phyloP scores from a whole-genome alignment of 2,113 vertebrate genomes.

The Notothenia coriiceps region DNA sequence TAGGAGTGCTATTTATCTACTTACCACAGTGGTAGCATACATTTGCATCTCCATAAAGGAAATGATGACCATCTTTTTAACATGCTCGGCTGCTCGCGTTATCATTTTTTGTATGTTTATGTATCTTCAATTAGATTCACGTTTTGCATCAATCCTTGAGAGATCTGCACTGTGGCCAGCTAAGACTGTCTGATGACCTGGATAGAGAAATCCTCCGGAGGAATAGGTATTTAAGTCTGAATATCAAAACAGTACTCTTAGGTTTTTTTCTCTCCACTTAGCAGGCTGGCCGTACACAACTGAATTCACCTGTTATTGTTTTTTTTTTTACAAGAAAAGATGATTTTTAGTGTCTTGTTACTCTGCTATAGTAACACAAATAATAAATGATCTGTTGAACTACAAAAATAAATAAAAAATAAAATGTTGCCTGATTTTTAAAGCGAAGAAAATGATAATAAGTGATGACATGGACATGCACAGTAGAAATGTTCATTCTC shows the following conservation, averaged over 20 bases:
- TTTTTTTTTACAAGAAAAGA: not conserved
- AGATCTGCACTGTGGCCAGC: slow-evolving; percentile 91
- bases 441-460: not conserved
- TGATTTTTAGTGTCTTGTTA: not conserved
- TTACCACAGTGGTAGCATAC: not conserved
- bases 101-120: slow-evolving; percentile 6
- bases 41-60: not conserved
- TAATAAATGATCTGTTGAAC: not conserved
- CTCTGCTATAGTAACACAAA: not conserved
- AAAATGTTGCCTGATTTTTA: not conserved
- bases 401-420: not conserved
- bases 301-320: not conserved
- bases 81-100: not conserved
- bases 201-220: slow-evolving; percentile 90
- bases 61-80: not conserved
- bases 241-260: not conserved
- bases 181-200: slow-evolving; percentile 90
- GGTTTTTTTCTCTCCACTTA: not conserved
- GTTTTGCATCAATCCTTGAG: slow-evolving; percentile 90
- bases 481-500: not conserved
- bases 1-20: not conserved
- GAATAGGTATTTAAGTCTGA: slow-evolving; percentile 84
- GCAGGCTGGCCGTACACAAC: not conserved
- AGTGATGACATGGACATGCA: not conserved
- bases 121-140: slow-evolving; percentile 84